Conservation (phyloP, 2,888 invertebrate genomes). For the Amblyjoppa fuscipennis region DNA sequence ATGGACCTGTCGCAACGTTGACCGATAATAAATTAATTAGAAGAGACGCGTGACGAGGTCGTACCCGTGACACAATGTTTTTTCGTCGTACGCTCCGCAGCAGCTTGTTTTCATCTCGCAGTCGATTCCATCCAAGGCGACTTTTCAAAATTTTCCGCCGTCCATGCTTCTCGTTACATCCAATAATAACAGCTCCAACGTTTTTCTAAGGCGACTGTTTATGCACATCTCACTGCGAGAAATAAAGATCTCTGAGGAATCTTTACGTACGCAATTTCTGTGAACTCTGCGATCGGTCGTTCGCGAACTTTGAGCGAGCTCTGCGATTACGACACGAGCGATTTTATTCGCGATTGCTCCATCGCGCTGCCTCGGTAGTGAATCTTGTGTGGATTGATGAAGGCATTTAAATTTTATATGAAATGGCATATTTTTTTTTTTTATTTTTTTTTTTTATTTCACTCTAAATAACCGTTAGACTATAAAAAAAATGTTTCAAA, state of each 20-base stretch:
- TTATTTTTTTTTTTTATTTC: no score
- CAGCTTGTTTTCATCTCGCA: conserved; percentile 33
- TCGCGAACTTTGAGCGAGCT: conserved; percentile 25
- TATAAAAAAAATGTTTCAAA: no score
- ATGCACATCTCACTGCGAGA: not conserved
- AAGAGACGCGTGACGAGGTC: conserved; percentile 20
- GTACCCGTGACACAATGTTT: conserved; percentile 27
- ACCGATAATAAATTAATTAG: conserved; percentile 64
- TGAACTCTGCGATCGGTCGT: not conserved
- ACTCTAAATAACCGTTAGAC: no score
- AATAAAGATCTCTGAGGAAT: not conserved
- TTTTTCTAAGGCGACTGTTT: not conserved
- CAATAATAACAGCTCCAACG: not conserved
- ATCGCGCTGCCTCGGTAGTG: not conserved
- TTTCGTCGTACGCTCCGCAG: conserved; percentile 1
- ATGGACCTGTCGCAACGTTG: conserved; percentile 18
- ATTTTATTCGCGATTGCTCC: conserved; percentile 15
- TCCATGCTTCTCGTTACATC: not conserved
- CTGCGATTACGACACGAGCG: not conserved
- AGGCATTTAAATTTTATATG: no score
- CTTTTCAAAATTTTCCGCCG: conserved; percentile 28
- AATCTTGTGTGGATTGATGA: no score
- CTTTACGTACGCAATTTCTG: conserved; percentile 22
- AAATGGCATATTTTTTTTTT: no score
- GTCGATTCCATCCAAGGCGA: not conserved